Conservation (phyloP, 2,888 invertebrate genomes). For the Magallana nippona region DNA sequence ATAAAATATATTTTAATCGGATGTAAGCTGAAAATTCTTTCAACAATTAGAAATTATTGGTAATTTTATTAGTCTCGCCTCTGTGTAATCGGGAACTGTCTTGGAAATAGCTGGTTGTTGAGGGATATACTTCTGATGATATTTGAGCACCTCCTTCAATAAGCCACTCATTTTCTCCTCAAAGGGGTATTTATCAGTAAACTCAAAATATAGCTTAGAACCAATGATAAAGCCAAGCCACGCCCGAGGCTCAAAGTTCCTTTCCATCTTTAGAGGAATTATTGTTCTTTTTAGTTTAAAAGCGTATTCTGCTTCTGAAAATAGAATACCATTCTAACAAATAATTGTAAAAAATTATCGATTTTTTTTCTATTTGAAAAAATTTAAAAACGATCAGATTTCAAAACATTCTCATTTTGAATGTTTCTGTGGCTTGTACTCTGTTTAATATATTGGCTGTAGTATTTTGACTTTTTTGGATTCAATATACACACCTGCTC, state of each 20-base stretch:
- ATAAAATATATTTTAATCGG: too few relatives aligned
- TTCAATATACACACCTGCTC: conserved; percentile 59
- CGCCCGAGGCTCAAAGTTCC: conserved; percentile 52
- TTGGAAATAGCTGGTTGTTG: conserved; percentile 24
- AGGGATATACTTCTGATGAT: conserved; percentile 13
- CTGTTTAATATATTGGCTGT: not conserved
- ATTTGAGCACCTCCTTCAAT: conserved; percentile 43
- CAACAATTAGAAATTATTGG: not conserved
- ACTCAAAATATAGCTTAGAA: conserved; percentile 56
- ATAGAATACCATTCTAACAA: not conserved
- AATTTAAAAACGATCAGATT: too few relatives aligned
- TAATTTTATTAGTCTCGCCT: not conserved
- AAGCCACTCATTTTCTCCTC: conserved; percentile 48
- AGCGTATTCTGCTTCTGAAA: conserved; percentile 61
- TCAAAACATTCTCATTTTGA: too few relatives aligned
- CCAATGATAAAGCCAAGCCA: conserved; percentile 61
- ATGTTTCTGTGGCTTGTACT: not conserved
- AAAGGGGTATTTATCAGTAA: conserved; percentile 56
- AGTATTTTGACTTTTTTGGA: not conserved
- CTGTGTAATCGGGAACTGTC: not conserved
- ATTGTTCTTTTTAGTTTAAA: conserved; percentile 52
- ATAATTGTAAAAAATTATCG: too few relatives aligned
- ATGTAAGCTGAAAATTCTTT: too few relatives aligned
- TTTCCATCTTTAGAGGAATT: conserved; percentile 56
- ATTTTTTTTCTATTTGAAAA: too few relatives aligned